Evolutionary conservation across 2,113 vertebrate species (phyloP).

Genomic region (Salvelinus fontinalis): DNA sequence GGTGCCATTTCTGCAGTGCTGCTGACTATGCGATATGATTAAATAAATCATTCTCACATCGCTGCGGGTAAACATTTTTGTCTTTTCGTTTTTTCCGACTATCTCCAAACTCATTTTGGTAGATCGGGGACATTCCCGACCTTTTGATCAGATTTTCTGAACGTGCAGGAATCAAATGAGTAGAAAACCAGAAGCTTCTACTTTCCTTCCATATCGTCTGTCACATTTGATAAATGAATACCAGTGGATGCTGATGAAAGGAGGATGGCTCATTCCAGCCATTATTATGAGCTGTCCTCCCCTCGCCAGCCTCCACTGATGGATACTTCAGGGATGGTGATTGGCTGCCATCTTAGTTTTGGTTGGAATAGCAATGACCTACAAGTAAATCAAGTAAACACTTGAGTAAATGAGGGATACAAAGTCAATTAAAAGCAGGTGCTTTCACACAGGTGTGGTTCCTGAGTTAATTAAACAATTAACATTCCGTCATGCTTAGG

Average conservation of each 20-base stretch:
- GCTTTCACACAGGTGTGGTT: too few species aligned
- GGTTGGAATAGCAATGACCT: too few species aligned
- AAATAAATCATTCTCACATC: neutral
- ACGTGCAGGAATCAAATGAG: slow-evolving; percentile 1
- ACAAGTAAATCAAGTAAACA: too few species aligned
- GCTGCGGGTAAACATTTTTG: slow-evolving; percentile 1
- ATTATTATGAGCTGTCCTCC: neutral
- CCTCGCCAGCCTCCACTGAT: too few species aligned
- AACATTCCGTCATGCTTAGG: too few species aligned
- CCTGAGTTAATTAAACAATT: too few species aligned
- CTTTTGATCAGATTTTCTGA: slow-evolving; percentile 4
- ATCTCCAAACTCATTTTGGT: neutral
- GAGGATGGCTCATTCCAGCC: too few species aligned
- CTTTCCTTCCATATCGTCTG: neutral
- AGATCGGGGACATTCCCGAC: neutral
- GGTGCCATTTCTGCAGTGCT: slow-evolving; percentile 4
- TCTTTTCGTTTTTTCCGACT: neutral
- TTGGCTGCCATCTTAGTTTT: neutral
- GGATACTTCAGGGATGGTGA: too few species aligned
- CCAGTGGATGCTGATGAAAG: too few species aligned
- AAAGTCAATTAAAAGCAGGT: too few species aligned
- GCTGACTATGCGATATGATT: neutral
- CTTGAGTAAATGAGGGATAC: too few species aligned
- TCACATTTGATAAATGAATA: slow-evolving; percentile 11
- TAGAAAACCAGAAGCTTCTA: neutral